Evolutionary conservation across 2,888 invertebrate genomes (phyloP), one percentile per base, ranked within the genome.

Genomic region (Muschampia plurimacula): DNA sequence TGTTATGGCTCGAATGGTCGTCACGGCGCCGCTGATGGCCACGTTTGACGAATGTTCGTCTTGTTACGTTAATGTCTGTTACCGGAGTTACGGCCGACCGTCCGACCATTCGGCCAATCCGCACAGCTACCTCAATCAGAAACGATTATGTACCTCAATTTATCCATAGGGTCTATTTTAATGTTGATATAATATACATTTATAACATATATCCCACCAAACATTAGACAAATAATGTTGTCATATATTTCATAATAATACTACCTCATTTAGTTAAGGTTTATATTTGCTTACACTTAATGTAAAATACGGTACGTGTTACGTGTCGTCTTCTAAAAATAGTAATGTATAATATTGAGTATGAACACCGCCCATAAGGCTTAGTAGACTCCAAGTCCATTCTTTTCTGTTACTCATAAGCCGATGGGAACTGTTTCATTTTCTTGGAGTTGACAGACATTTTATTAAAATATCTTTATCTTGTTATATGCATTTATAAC

Each of bases 141-240:
- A 89, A 90, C 86, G 80, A 88, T 78, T 83, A 87, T 87, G 89
- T 93, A 93, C 93, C 93, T 93, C 93, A 92, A 74, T 83, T 89
- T 89, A 89, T 86, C 89, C 86, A 89, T 92, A 92, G 90, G 86
- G 86, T 84, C 84, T 91, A 89, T 89, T 86, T 85, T 90, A 90
- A 89, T 90, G 89, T 89, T 90, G 81, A 86, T 86, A 86, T 77
- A 80, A 76, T 89, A 89, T 88, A 90, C 80, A 80, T 81, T 82
- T 87, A 84, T 86, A 85, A 83, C 86, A 83, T 92, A 86, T 87
- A 91, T 92, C 93, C 93, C 93, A 93, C 93, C 93, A 92, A 92
- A 91, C 90, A 83, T 89, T 90, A 92, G 87, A 83, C 86, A 80
- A 83, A 82, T 89, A 88, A 87, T 83, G 83, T 89, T 86, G 66